Percentiles rank a stretch among this genome's conserved stretches.
phyloP scores from a whole-genome alignment of 2,113 vertebrate species.

The Tichodroma muraria region DNA sequence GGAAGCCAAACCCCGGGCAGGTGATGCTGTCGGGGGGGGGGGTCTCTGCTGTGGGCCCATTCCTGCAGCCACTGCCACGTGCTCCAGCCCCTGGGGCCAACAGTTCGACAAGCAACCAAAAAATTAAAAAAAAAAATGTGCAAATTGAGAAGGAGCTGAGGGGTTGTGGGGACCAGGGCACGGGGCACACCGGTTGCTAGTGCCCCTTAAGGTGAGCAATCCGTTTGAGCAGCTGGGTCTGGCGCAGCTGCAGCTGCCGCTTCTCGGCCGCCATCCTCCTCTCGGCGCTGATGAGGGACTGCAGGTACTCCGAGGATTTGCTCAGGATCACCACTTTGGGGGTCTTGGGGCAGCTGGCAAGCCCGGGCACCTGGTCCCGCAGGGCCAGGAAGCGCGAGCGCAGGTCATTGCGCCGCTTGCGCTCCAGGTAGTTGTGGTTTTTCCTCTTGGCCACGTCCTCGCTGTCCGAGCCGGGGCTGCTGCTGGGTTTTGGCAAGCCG shows the following conservation, averaged over 20 bases:
- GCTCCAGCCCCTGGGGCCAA: not conserved
- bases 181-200: slow-evolving; percentile 37
- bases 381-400: slow-evolving; percentile 88
- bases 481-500: slow-evolving; percentile 47
- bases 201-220: slow-evolving; percentile 81
- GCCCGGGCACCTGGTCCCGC: slow-evolving; percentile 84
- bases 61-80: accelerated
- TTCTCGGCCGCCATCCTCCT: slow-evolving; percentile 82
- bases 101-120: not conserved
- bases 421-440: slow-evolving; percentile 92
- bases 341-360: slow-evolving; percentile 83
- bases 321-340: slow-evolving; percentile 95
- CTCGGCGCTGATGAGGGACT: slow-evolving; percentile 76
- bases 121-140: slow-evolving; percentile 62
- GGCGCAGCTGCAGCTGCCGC: slow-evolving; percentile 76
- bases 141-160: slow-evolving; percentile 60
- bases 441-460: slow-evolving; percentile 89
- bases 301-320: slow-evolving; percentile 86
- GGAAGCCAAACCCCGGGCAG: not conserved
- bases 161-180: accelerated
- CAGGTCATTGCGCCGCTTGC: slow-evolving; percentile 90
- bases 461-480: slow-evolving; percentile 76
- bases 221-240: slow-evolving; percentile 81
- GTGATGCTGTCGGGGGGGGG: not conserved
- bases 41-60: not conserved